Percentiles rank a stretch among this genome's conserved stretches.
Conservation (phyloP, 1,140 invertebrate genomes). For the Macrobrachium nipponense region DNA sequence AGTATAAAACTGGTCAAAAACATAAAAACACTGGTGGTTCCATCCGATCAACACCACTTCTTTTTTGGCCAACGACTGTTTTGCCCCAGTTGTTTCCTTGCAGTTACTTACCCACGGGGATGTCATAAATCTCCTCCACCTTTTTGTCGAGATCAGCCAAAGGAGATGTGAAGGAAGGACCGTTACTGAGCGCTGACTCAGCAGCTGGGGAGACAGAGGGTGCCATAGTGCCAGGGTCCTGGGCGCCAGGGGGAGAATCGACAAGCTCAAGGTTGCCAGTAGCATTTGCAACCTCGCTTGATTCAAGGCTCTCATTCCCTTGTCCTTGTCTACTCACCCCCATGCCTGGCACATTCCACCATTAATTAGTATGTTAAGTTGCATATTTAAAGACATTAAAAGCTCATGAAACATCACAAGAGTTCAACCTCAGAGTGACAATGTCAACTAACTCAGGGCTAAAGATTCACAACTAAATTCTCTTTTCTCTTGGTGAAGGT, state of each 20-base stretch:
- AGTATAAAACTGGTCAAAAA: neutral
- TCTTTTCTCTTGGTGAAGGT: too few relatives aligned
- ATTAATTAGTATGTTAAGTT: constrained; percentile 26
- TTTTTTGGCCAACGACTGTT: too few relatives aligned
- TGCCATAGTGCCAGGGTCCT: constrained; percentile 32
- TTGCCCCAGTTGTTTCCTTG: neutral
- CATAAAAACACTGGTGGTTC: neutral
- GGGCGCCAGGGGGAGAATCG: neutral
- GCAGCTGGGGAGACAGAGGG: constrained; percentile 49
- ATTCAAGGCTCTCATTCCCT: constrained; percentile 7
- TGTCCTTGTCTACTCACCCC: constrained; percentile 10
- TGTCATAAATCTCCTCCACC: constrained; percentile 53
- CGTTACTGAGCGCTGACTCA: constrained; percentile 42
- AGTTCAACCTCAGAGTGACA: neutral
- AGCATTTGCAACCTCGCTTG: constrained; percentile 2
- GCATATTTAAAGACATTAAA: neutral
- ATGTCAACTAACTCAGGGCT: neutral
- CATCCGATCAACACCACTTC: neutral
- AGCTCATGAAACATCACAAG: constrained; percentile 17
- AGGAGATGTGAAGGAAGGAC: constrained; percentile 49
- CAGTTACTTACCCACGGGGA: constrained; percentile 51
- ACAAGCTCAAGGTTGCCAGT: constrained; percentile 7
- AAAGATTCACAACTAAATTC: neutral
- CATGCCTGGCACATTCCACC: constrained; percentile 7
- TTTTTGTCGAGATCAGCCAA: constrained; percentile 44